Conservation (phyloP, 2,113 vertebrate species). For the Ammodytes dubius region DNA sequence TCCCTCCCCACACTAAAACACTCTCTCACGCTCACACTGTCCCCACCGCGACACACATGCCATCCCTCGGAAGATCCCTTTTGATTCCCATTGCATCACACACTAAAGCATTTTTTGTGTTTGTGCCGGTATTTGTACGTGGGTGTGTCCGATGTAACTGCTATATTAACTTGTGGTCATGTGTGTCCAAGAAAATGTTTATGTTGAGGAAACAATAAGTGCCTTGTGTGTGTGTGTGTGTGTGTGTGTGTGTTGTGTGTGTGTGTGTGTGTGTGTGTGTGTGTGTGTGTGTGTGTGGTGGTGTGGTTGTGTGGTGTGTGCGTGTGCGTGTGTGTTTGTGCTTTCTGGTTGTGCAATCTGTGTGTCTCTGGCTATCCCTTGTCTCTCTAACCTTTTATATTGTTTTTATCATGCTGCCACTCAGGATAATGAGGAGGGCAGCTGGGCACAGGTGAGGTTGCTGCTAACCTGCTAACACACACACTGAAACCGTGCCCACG, state of each 20-base stretch:
- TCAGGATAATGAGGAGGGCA: conserved; percentile 97
- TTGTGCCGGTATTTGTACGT: conserved; percentile 42
- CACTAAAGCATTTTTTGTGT: conserved; percentile 47
- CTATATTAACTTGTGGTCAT: conserved; percentile 41
- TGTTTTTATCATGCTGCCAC: conserved; percentile 87
- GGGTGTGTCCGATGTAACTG: conserved; percentile 44
- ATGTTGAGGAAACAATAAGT: neutral
- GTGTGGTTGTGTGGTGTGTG: neutral
- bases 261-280: conserved; percentile 12
- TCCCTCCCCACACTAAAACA: conserved; percentile 17
- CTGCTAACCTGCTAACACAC: conserved; percentile 36
- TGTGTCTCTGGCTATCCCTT: conserved; percentile 24
- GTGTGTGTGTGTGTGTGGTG: conserved; percentile 13
- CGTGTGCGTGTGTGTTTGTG: conserved; percentile 19
- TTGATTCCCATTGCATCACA: conserved; percentile 24
- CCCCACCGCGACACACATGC: conserved; percentile 65
- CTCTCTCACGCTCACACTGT: conserved; percentile 61
- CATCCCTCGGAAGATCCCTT: conserved; percentile 46
- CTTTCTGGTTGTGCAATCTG: conserved; percentile 22
- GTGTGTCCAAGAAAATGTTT: neutral
- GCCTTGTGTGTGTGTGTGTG: conserved; percentile 1
- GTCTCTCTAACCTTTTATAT: conserved; percentile 59
- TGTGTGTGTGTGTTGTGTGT: conserved; percentile 3
- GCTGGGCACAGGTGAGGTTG: conserved; percentile 97
- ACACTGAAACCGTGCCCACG: conserved; percentile 1